Base-by-base conservation (phyloP, 2,113 vertebrate species). In the Cygnus buccinator region DNA sequence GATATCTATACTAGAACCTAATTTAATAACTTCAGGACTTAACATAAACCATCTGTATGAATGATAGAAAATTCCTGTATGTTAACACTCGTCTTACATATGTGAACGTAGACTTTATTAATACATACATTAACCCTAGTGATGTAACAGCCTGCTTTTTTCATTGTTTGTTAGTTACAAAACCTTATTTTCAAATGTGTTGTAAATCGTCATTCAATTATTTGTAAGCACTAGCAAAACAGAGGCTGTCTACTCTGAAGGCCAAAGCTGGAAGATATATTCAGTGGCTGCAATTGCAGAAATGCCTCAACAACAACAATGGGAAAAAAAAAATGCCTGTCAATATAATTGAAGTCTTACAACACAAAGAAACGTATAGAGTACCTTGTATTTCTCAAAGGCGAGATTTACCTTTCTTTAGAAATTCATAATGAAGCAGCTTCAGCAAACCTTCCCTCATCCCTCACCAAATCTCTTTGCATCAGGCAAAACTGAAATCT, bases 141-240 rank as follows among this genome's bases (percentile, higher is more conserved):
- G n/a, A 66, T 70, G 11, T 16, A 80, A 41, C 13, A 76, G 61
- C 17, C 16, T 76, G 46, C 0, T 22, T 79, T 77, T 58, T 82
- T 19, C 6, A 50, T 75, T 70, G 5, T 26, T 77, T 82, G 5
- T 57, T 54, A 58, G n/a, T 62, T 84, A 67, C n/a, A 67, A 83
- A 58, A 44, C 5, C 7, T 74, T 39, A 20, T 73, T 90, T 95
- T 58, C 44, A 83, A 62, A 91, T 70, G 5, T 5, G 67, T 76
- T 87, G 33, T n/a, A 58, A 93, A 84, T 29, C 11, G 6, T 82
- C 19, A 43, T 6, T 90, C 20, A 48, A 7, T 61, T 35, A 59
- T 89, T 82, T 87, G 18, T 63, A 85, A 95, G n/a, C 16, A 70
- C 28, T 70, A 70, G 63, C 14, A 58, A 71, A 91, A 43, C 41